Conservation (phyloP, 2,888 invertebrate species). For the Hydrotaea diabolus region DNA sequence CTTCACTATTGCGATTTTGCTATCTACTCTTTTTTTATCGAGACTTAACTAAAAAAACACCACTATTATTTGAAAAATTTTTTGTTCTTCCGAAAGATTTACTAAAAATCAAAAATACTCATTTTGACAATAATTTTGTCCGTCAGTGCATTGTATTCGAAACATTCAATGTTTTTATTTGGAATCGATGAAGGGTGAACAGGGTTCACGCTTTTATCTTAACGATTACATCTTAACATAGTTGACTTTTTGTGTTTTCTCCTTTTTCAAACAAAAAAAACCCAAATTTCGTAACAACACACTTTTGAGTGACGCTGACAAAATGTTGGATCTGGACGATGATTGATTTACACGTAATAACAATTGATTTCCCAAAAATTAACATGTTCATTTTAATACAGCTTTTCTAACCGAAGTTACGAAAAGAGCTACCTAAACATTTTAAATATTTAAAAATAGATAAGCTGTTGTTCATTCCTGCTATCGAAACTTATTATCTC, state of each 20-base stretch:
- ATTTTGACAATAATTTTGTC: not conserved
- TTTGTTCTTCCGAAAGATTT: too few species aligned
- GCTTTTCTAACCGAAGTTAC: not conserved
- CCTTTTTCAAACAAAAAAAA: conserved; percentile 37
- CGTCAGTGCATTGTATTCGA: not conserved
- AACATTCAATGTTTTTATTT: conserved; percentile 22
- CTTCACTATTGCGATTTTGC: too few species aligned
- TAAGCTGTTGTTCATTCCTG: too few species aligned
- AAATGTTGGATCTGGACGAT: conserved; percentile 79
- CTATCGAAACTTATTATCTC: too few species aligned
- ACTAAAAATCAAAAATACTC: not conserved
- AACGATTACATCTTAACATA: conserved; percentile 58
- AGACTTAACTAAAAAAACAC: too few species aligned
- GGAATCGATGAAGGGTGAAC: conserved; percentile 54
- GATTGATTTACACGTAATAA: conserved; percentile 76
- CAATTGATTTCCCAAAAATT: conserved; percentile 65
- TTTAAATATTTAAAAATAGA: too few species aligned
- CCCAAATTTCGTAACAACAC: conserved; percentile 49
- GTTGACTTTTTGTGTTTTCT: conserved; percentile 41
- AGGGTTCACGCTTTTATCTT: conserved; percentile 53
- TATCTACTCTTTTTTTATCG: too few species aligned
- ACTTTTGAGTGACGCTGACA: conserved; percentile 78
- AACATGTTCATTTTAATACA: not conserved
- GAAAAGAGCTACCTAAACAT: too few species aligned
- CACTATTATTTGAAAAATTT: too few species aligned